Percentiles rank a stretch among this genome's conserved stretches.
phyloP scores from a whole-genome alignment of 1,140 invertebrate genomes.

The Ostrea edulis region DNA sequence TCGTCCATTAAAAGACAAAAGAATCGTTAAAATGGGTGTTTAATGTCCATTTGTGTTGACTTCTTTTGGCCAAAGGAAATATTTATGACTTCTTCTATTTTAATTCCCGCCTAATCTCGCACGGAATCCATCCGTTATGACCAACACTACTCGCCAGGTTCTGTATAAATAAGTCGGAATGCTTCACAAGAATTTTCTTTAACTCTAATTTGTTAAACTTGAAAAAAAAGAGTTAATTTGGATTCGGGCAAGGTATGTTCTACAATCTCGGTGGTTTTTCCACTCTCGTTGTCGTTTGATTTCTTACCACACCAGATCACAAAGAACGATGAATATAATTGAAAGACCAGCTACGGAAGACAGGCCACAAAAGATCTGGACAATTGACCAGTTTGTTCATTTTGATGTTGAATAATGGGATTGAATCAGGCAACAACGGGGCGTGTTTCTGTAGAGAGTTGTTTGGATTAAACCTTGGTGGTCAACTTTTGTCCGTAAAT shows the following conservation, averaged over 20 bases:
- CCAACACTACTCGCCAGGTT: neutral
- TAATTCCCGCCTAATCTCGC: neutral
- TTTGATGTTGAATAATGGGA: slow-evolving; percentile 26
- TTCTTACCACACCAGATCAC: neutral
- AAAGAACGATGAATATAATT: neutral
- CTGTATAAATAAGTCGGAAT: slow-evolving; percentile 19
- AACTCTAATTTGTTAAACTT: slow-evolving; percentile 18
- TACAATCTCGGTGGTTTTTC: slow-evolving; percentile 1
- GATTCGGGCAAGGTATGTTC: neutral
- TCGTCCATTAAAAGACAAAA: slow-evolving; percentile 39
- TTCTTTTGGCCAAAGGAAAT: neutral
- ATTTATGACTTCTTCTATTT: slow-evolving; percentile 28
- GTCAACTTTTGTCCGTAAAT: neutral
- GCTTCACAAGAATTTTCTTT: slow-evolving; percentile 33
- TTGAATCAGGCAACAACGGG: neutral
- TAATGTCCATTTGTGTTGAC: slow-evolving; percentile 20
- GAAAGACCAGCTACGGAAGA: neutral
- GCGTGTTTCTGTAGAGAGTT: neutral
- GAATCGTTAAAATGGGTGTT: slow-evolving; percentile 32
- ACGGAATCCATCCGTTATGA: slow-evolving; percentile 7
- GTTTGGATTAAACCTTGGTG: slow-evolving; percentile 13
- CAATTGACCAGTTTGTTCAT: slow-evolving; percentile 26
- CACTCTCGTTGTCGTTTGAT: neutral
- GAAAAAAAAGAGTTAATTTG: slow-evolving; percentile 17
- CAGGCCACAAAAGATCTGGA: neutral